phyloP scores from a whole-genome alignment of 2,797 vertebrate genomes.

The Darevskia nairensis region DNA sequence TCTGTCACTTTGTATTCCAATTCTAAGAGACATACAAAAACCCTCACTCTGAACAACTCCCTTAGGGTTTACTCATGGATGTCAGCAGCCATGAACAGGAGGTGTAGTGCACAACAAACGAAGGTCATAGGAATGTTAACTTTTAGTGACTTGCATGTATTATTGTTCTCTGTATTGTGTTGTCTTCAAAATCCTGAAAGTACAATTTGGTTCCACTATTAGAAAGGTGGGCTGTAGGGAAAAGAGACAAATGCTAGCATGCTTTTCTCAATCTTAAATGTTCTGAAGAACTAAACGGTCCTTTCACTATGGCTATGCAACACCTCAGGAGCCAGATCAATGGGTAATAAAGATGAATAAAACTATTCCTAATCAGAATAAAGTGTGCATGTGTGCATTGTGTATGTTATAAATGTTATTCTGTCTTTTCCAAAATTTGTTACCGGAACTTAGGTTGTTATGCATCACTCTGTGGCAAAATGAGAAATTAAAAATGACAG shows the following conservation, averaged over 20 bases:
- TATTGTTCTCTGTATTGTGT: conserved; percentile 60
- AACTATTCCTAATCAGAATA: conserved; percentile 6
- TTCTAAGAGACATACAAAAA: conserved; percentile 77
- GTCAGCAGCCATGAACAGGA: conserved; percentile 69
- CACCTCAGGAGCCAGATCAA: conserved; percentile 5
- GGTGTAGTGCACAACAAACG: conserved; percentile 63
- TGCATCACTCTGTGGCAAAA: no score
- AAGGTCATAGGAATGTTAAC: conserved; percentile 75
- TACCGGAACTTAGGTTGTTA: neutral
- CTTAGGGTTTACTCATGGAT: conserved; percentile 75
- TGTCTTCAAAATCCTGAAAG: conserved; percentile 55
- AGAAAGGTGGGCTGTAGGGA: conserved; percentile 14
- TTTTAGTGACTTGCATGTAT: conserved; percentile 65
- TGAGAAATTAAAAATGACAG: no score
- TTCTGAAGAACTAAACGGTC: conserved; percentile 18
- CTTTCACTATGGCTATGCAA: neutral
- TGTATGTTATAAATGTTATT: neutral
- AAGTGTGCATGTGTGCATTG: neutral
- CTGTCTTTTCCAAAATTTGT: neutral
- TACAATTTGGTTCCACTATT: conserved; percentile 49
- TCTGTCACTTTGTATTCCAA: conserved; percentile 85
- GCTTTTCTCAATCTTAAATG: conserved; percentile 16
- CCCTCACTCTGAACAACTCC: conserved; percentile 77
- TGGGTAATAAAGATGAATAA: conserved; percentile 5
- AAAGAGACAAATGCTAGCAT: neutral